Base-by-base conservation (phyloP, 92 coral and sea anemone genomes). In the Phenganax stokvisi region DNA sequence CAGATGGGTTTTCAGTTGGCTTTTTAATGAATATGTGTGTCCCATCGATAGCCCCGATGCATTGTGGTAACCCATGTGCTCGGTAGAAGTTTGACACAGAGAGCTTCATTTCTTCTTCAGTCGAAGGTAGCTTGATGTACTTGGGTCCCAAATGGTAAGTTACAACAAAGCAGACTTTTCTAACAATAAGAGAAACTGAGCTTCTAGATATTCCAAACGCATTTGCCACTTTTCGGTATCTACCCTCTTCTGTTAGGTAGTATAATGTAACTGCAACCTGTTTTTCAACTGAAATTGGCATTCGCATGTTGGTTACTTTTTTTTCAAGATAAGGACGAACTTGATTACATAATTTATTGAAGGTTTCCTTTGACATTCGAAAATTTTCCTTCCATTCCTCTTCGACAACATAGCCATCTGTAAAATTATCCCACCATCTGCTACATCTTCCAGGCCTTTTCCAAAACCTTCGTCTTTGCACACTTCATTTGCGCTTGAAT, bases 191-290 rank as follows among this genome's bases (percentile, higher is more conserved):
- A 5, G 77, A 73, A 13, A 12, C 82, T 9, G 81, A 8, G 27
- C 81, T 59, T 52, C 57, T 81, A 16, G 76, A 83, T 12, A 84
- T 15, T 20, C 88, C 90, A 81, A 87, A 88, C 10, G 88, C 91
- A 81, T 88, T 88, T 6, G 86, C 91, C 8, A 73, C 82, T 20
- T 87, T 87, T 3, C 30, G 86, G 54, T 62, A 31, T 68, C 87
- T n/a, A 52, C 89, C 89, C 59, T 87, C 89, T 53, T 87, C 89
- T 11, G 89, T 63, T 54, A 87, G 47, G 63, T 84, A 84, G 76
- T 87, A 83, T 55, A 71, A 55, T 10, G 87, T 87, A 25, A 84
- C 56, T 51, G 87, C 89, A 11, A 83, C 71, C 64, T 87, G 87
- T 82, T 72, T 79, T 31, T 87, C 87, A 6, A 87, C 87, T 17